Base-by-base conservation (phyloP, 2,888 invertebrate genomes). In the Volucella inanis region DNA sequence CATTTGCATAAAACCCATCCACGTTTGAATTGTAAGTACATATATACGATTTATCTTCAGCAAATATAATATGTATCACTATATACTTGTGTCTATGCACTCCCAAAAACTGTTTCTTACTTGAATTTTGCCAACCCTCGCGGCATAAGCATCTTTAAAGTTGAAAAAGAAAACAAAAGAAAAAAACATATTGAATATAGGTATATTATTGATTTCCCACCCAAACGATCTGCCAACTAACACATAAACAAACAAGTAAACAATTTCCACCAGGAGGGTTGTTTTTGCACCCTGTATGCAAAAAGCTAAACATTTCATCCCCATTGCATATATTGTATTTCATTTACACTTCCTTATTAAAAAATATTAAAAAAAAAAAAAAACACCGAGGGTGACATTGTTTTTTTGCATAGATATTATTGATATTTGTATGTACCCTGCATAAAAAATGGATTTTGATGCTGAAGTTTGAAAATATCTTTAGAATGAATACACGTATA, bases 141-240 rank as follows among this genome's bases (percentile, higher is more conserved):
- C 31, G 14, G 22, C 52, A 54, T 43, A 9, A 38, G 47, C 67
- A 67, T 59, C 75, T 59, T 43, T 43, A 64, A 49, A 12, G 18
- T 52, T 18, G 18, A 10, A 61, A 47, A n/a, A 15, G 45, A 57
- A 68, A 65, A 65, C 59, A 71, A 61, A 38, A 61, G 64, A 57
- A n/a, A 65, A 65, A 79, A 71, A 52, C 62, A 71, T 87, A 88
- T 88, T 65, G 88, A 88, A 85, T 85, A 61, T 76, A n/a, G n/a
- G n/a, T n/a, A 87, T 31, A 31, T 31, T 31, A 88, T 88, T 88
- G 88, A 87, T 88, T 88, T 87, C 87, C 87, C 88, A 88, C 88
- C 87, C 87, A 87, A 85, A 70, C 87, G 87, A 87, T 78, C 78
- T 78, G 57, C 62, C 45, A 55, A 78, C 62, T 71, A 14, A 54